Base-by-base conservation (phyloP, 2,797 vertebrate species). In the Sciurus vulgaris region DNA sequence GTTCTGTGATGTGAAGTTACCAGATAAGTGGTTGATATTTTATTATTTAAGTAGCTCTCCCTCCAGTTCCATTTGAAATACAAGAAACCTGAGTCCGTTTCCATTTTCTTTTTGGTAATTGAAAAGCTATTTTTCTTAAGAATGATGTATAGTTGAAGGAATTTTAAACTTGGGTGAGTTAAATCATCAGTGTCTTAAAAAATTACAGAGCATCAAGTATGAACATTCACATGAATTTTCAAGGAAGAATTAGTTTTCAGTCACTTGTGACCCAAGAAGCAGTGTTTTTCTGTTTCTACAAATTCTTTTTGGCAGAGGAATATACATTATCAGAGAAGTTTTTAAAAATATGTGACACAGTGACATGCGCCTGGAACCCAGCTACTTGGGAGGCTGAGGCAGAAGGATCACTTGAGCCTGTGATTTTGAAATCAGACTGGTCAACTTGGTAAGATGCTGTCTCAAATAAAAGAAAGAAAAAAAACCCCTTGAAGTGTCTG, bases 111-210 rank as follows among this genome's bases (percentile, higher is more conserved):
- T 87, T 59, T 87, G 51, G 30, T 70, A 73, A 17, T 91, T 95
- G 49, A 89, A 87, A 95, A 93, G 41, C 49, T 28, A 41, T 97
- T 85, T 38, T 94, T 89, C 81, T 61, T 92, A 93, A 86, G 78
- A 85, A 81, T 74, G n/a, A 92, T 96, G 41, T 89, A 54, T 56
- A 89, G 35, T 89, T 33, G 94, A 86, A 86, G 54, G 28, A 56
- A 65, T 93, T 96, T 83, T 84, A 95, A 73, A 59, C 89, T 92
- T 83, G 78, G 47, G 54, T 56, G 78, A 28, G 47, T 65, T 94
- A 77, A 93, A 69, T 95, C 93, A 49, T 67, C 38, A 81, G 7
- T 54, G 49, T 82, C 87, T 76, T 89, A 7, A 59, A 76, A 84
- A 74, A 70, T 72, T 77, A 20, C 18, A 93, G 38, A 69, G 67